phyloP scores from a whole-genome alignment of 2,113 vertebrate genomes.

The Agapornis roseicollis region DNA sequence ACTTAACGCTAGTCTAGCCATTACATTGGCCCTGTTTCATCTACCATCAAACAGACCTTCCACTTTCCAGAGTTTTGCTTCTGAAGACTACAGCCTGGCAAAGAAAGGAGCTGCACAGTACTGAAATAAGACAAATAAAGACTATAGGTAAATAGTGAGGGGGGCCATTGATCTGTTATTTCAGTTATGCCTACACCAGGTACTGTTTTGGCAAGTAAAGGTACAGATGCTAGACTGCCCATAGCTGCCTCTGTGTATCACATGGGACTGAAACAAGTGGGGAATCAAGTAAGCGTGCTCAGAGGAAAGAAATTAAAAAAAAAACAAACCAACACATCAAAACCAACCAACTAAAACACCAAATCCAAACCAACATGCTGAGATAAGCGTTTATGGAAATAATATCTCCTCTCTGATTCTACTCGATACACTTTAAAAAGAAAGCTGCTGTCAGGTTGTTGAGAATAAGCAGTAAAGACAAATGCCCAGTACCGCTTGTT shows the following conservation, averaged over 20 bases:
- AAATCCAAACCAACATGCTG: background rate
- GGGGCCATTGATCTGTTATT: background rate
- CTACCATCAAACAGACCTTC: background rate
- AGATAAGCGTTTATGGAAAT: background rate
- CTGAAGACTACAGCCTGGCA: background rate
- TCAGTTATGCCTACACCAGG: background rate
- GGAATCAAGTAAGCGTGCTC: background rate
- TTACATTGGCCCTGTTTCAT: background rate
- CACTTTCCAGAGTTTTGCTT: background rate
- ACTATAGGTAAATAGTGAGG: background rate
- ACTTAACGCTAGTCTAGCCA: background rate
- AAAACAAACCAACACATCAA: background rate
- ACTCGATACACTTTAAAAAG: background rate
- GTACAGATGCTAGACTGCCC: background rate
- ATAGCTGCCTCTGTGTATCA: background rate
- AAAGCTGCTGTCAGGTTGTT: background rate
- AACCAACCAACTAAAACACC: background rate
- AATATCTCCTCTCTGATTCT: background rate
- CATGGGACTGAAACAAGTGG: background rate
- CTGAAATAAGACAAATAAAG: background rate
- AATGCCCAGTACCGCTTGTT: background rate
- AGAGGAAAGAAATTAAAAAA: fast-evolving
- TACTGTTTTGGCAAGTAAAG: background rate
- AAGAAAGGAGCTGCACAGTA: background rate
- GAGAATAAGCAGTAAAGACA: background rate